Conservation (phyloP, 2,113 vertebrate genomes). For the Periophthalmus modestus region DNA sequence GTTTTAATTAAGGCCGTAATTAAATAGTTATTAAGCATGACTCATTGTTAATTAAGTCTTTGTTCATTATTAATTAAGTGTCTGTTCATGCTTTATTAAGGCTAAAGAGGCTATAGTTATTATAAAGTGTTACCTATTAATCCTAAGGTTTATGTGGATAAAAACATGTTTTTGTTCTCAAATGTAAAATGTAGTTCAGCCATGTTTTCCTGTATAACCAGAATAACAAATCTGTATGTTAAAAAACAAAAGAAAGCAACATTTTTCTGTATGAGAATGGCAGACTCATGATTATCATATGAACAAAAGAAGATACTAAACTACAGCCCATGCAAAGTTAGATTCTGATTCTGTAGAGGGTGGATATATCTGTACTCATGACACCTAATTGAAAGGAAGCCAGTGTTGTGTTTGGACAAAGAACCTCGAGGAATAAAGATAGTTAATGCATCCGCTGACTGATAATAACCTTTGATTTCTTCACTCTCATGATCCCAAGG, state of each 20-base stretch:
- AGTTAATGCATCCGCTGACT: slow-evolving; percentile 54
- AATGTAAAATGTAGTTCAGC: too few relatives aligned
- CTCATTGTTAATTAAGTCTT: too few relatives aligned
- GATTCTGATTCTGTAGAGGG: slow-evolving; percentile 29
- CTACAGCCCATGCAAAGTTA: slow-evolving; percentile 24
- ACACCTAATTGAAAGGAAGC: slow-evolving; percentile 68
- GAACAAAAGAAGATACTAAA: slow-evolving; percentile 29
- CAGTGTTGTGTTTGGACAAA: slow-evolving; percentile 51
- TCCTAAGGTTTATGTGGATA: too few relatives aligned
- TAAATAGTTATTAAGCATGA: too few relatives aligned
- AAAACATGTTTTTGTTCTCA: too few relatives aligned
- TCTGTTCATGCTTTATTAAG: too few relatives aligned
- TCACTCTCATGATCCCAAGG: slow-evolving; percentile 61
- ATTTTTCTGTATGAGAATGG: not conserved
- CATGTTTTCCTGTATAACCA: too few relatives aligned
- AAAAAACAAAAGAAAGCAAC: not conserved
- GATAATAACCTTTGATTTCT: slow-evolving; percentile 73
- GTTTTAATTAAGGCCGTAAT: too few relatives aligned
- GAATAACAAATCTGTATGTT: too few relatives aligned
- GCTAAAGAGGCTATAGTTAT: too few relatives aligned
- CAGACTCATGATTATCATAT: not conserved
- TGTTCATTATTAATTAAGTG: too few relatives aligned
- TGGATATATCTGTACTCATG: slow-evolving; percentile 53
- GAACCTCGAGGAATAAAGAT: slow-evolving; percentile 58
- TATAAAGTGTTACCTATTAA: too few relatives aligned